Evolutionary conservation across 1,140 invertebrate species (phyloP).

Genomic region (Aphidius gifuensis): DNA sequence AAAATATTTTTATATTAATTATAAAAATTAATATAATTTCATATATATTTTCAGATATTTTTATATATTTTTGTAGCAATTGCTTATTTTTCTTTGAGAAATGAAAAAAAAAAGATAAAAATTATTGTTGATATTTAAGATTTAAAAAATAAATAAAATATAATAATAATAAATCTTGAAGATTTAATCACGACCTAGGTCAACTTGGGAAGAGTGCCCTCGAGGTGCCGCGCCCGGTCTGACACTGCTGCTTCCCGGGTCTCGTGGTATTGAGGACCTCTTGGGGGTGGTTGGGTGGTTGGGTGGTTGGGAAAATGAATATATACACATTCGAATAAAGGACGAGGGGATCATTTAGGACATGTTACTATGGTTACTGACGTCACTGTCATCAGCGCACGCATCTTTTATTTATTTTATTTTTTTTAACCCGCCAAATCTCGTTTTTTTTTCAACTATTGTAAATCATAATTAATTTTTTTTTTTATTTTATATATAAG

Average conservation of each 20-base stretch:
- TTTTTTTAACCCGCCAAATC: slow-evolving; percentile 4
- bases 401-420: background rate
- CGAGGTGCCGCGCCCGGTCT: slow-evolving; percentile 42
- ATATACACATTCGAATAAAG: background rate
- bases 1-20: background rate
- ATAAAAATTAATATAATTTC: no score
- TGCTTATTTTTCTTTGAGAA: no score
- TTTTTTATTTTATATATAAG: no score
- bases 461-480: no score
- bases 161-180: background rate
- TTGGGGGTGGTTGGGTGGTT: background rate
- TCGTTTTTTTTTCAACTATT: no score
- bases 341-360: background rate
- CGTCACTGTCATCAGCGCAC: background rate
- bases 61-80: no score
- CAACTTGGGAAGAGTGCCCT: slow-evolving; percentile 37
- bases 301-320: no score
- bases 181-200: slow-evolving; percentile 34
- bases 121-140: no score
- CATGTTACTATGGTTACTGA: slow-evolving; percentile 2
- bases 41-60: no score
- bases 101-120: no score
- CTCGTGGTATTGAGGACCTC: slow-evolving; percentile 21
- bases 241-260: slow-evolving; percentile 32
- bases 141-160: no score